Percentiles rank a stretch among this genome's conserved stretches.
phyloP scores from a whole-genome alignment of 2,797 vertebrate species.

The Lindbergichthys nudifrons region DNA sequence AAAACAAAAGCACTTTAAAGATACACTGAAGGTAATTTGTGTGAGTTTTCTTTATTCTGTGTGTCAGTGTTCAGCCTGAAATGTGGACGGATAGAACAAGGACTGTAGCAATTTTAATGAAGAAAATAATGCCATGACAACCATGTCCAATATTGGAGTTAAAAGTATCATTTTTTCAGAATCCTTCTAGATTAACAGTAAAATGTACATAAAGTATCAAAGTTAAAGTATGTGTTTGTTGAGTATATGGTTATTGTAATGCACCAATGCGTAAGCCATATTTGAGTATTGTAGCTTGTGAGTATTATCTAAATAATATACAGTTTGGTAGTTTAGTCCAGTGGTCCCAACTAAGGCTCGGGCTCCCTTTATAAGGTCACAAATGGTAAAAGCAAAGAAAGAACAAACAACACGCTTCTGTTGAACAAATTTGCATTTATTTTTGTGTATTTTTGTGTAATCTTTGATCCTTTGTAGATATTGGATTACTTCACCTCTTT shows the following conservation, averaged over 20 bases:
- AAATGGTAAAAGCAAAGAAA: background rate
- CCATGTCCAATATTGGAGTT: background rate
- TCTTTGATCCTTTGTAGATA: background rate
- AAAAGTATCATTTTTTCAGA: background rate
- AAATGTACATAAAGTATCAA: background rate
- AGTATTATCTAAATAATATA: background rate
- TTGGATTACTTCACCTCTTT: background rate
- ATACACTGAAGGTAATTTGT: background rate
- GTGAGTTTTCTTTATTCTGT: background rate
- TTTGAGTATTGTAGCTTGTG: background rate
- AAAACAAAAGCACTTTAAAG: background rate
- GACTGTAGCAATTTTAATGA: too few relatives aligned
- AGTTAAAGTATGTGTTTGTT: background rate
- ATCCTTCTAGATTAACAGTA: constrained; percentile 1
- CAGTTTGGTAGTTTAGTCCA: background rate
- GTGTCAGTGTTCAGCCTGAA: background rate
- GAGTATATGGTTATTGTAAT: too few relatives aligned
- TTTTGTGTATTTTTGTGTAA: background rate
- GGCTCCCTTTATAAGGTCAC: too few relatives aligned
- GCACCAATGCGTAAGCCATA: background rate
- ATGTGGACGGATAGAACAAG: background rate
- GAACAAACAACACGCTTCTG: background rate
- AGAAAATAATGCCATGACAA: background rate
- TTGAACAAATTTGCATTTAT: background rate
- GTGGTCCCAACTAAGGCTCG: background rate